These are phyloP conservation scores for Pseudomyrmex concolor DNA, from an alignment of 1,140 invertebrate genomes.

Conservation along the genomic window DNA sequence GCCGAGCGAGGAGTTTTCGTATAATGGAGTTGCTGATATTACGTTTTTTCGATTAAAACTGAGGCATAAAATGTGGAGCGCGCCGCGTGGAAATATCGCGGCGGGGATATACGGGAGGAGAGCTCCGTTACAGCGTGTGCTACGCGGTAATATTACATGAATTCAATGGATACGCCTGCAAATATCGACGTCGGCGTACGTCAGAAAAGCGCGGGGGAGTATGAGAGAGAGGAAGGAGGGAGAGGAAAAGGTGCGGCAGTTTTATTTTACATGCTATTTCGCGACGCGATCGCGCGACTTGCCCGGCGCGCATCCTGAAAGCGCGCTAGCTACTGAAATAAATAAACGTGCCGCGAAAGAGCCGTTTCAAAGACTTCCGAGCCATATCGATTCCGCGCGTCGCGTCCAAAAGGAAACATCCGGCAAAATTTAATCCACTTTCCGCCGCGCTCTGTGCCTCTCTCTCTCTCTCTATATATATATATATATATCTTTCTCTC, in stretches of 20 bases:
- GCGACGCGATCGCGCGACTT: slow-evolving; percentile 59
- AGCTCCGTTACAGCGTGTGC: slow-evolving; percentile 50
- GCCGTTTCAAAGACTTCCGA: slow-evolving; percentile 3
- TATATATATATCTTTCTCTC: not conserved
- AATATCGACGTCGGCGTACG: slow-evolving; percentile 39
- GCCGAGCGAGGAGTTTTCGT: not conserved
- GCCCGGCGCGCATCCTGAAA: slow-evolving; percentile 27
- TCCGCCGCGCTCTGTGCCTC: slow-evolving; percentile 57
- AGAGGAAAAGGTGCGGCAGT: not conserved
- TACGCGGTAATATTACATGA: slow-evolving; percentile 58
- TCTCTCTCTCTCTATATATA: slow-evolving; percentile 23
- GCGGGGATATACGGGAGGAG: slow-evolving; percentile 31
- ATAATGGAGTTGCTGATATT: slow-evolving; percentile 30
- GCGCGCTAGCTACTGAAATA: slow-evolving; percentile 41
- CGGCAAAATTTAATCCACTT: slow-evolving; percentile 68
- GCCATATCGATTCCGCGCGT: slow-evolving; percentile 27
- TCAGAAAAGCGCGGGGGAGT: not conserved
- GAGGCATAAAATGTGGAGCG: slow-evolving; percentile 32
- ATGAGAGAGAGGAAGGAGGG: not conserved
- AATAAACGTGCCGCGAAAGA: slow-evolving; percentile 30
- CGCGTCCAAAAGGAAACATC: slow-evolving; percentile 65
- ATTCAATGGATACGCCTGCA: slow-evolving; percentile 51
- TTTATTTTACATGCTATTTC: slow-evolving; percentile 59
- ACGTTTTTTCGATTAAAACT: slow-evolving; percentile 47
- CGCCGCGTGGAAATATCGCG: slow-evolving; percentile 12